phyloP scores from a whole-genome alignment of 2,113 vertebrate species.

The Erpornis zantholeuca region DNA sequence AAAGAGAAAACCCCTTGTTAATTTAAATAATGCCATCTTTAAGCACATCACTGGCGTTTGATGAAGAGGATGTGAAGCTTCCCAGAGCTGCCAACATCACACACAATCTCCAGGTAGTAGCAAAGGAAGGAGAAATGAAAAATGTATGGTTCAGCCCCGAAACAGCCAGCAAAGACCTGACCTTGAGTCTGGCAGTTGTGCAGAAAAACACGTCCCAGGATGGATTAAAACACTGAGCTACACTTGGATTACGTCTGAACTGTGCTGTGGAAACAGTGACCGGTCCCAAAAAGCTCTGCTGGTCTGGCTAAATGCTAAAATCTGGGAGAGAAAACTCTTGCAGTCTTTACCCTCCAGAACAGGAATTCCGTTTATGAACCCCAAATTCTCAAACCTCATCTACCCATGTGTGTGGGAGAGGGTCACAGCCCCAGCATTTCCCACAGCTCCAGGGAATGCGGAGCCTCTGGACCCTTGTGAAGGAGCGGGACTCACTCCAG shows the following conservation, averaged over 20 bases:
- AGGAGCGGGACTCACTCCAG: fast-evolving
- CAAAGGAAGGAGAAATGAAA: neutral
- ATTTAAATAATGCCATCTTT: neutral
- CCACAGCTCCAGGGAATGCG: fast-evolving
- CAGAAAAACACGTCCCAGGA: neutral
- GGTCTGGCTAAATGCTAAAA: fast-evolving
- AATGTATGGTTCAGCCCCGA: neutral
- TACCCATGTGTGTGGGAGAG: fast-evolving
- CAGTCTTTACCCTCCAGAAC: neutral
- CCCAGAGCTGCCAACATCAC: neutral
- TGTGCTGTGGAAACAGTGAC: neutral
- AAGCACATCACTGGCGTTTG: neutral
- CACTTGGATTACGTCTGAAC: neutral
- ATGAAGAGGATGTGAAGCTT: neutral
- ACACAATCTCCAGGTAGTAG: neutral
- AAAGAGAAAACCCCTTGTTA: neutral
- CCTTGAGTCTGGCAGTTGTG: neutral
- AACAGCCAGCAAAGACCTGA: neutral
- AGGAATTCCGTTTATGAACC: neutral
- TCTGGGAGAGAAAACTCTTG: neutral
- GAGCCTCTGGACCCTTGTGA: fast-evolving
- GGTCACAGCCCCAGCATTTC: neutral
- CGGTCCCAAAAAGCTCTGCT: neutral
- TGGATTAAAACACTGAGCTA: neutral
- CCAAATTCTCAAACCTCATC: neutral